Evolutionary conservation across 2,888 invertebrate species (phyloP).

Genomic region (Ophion slaviceki): DNA sequence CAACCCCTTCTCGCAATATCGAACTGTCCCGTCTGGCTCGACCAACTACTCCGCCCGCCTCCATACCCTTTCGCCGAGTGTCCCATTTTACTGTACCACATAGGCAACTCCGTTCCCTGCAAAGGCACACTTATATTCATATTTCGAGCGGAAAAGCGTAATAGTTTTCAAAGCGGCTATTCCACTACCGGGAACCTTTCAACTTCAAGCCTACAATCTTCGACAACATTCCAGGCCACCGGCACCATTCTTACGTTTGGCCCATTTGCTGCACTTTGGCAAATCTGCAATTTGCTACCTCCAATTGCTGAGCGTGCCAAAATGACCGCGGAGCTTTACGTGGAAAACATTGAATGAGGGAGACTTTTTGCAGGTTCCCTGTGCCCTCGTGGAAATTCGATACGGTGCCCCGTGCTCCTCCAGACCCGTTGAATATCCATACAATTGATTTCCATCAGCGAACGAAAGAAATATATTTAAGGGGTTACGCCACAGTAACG

Average conservation of each 20-base stretch:
- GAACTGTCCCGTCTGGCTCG: conserved; percentile 60
- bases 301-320: background rate
- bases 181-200: conserved; percentile 47
- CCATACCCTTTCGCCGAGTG: conserved; percentile 44
- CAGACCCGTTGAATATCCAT: too few species aligned
- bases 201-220: conserved; percentile 70
- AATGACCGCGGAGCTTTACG: background rate
- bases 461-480: too few species aligned
- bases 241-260: conserved; percentile 11
- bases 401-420: too few species aligned
- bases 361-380: too few species aligned
- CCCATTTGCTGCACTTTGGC: conserved; percentile 10
- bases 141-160: conserved; percentile 36
- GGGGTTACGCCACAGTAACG: too few species aligned
- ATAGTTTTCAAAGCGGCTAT: conserved; percentile 30
- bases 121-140: conserved; percentile 37
- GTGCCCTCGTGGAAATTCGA: too few species aligned
- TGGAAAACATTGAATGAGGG: background rate
- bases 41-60: conserved; percentile 19
- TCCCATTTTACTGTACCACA: conserved; percentile 33
- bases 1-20: conserved; percentile 67
- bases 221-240: conserved; percentile 4
- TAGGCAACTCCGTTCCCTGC: background rate
- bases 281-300: background rate
- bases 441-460: too few species aligned